Evolutionary conservation across 92 coral and sea anemone species (phyloP).

Genomic region (Bergia puertoricense): DNA sequence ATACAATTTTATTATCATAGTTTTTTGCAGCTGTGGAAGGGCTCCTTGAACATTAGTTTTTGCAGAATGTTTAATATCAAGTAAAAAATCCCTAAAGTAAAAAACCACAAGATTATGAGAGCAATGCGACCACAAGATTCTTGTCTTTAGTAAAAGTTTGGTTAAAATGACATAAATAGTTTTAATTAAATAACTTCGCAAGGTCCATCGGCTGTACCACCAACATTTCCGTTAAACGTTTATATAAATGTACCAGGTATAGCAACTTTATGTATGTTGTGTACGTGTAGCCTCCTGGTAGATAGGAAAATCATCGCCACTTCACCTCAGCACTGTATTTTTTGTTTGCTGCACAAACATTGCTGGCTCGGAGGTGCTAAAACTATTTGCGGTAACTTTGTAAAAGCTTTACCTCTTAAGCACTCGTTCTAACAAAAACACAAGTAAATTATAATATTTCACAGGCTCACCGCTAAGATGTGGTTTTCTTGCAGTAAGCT

Average conservation of each 20-base stretch:
- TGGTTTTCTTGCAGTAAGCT: not conserved
- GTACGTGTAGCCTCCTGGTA: not conserved
- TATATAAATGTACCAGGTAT: not conserved
- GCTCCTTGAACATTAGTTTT: no score
- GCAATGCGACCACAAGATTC: not conserved
- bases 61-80: no score
- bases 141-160: not conserved
- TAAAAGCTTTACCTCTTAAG: not conserved
- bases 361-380: not conserved
- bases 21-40: not conserved
- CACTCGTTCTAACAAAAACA: no score
- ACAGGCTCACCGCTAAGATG: not conserved
- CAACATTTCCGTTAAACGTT: not conserved
- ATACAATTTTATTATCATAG: no score
- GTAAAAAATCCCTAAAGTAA: no score
- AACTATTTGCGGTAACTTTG: not conserved
- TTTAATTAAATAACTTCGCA: no score
- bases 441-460: not conserved
- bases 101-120: not conserved
- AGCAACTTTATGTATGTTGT: no score
- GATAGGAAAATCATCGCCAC: not conserved
- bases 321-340: not conserved
- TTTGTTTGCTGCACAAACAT: not conserved
- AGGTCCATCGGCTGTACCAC: not conserved
- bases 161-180: not conserved